phyloP scores from a whole-genome alignment of 2,888 invertebrate species.

The Hetaerina titia region DNA sequence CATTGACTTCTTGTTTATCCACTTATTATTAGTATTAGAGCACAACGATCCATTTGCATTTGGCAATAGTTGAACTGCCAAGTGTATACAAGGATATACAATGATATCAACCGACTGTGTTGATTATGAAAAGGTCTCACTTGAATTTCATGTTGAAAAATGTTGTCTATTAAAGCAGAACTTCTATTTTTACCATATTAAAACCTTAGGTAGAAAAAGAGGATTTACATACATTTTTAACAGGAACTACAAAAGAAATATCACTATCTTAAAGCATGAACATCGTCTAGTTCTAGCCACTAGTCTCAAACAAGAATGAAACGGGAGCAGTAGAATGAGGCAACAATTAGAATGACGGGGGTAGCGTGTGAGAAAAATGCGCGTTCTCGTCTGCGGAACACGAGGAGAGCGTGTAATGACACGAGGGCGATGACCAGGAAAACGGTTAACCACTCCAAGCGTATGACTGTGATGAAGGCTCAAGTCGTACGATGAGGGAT shows the following conservation, averaged over 20 bases:
- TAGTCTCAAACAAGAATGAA: neutral
- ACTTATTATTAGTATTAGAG: no score
- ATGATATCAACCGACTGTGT: no score
- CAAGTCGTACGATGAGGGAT: no score
- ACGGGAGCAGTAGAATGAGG: neutral
- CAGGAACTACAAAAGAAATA: neutral
- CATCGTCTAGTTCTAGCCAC: neutral
- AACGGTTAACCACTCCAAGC: neutral
- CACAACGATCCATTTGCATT: no score
- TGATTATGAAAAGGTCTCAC: no score
- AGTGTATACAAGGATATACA: no score
- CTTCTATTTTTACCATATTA: neutral
- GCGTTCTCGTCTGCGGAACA: neutral
- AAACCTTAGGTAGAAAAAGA: neutral
- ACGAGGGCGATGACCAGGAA: neutral
- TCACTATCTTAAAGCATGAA: neutral
- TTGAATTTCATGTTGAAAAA: no score
- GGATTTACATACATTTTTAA: neutral
- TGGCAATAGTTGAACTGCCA: no score
- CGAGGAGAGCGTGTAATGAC: neutral
- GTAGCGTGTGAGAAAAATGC: neutral
- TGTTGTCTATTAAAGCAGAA: no score
- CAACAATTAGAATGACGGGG: neutral
- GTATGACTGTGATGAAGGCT: no score
- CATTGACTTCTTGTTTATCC: no score